phyloP scores from a whole-genome alignment of 2,888 invertebrate genomes.

The Bursaphelenchus okinawaensis region DNA sequence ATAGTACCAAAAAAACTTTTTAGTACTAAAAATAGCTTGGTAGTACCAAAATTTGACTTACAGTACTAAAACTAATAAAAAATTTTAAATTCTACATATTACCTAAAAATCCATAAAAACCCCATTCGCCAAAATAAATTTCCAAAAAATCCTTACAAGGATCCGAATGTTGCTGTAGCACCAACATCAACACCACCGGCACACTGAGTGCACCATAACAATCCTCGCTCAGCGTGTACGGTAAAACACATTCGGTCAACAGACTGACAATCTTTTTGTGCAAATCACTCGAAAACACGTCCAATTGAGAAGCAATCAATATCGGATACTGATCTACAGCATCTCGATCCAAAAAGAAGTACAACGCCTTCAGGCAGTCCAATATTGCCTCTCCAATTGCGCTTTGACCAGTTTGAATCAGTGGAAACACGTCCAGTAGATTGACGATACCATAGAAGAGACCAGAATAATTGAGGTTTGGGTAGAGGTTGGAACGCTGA shows the following conservation, averaged over 20 bases:
- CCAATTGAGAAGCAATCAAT: conserved; percentile 84
- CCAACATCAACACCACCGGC: conserved; percentile 82
- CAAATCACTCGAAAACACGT: conserved; percentile 79
- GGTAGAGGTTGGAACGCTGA: conserved; percentile 78
- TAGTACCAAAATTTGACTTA: too few relatives aligned
- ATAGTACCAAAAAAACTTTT: too few relatives aligned
- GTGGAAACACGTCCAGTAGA: conserved; percentile 85
- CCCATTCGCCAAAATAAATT: background rate
- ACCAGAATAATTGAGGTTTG: conserved; percentile 91
- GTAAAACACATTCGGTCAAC: conserved; percentile 87
- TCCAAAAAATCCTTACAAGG: conserved; percentile 66
- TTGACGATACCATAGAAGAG: conserved; percentile 83
- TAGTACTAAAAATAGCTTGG: too few relatives aligned
- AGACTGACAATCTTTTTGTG: conserved; percentile 89
- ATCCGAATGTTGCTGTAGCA: conserved; percentile 89
- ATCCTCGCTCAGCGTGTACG: conserved; percentile 73
- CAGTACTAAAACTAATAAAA: too few relatives aligned
- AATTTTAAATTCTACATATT: background rate
- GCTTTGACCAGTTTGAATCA: conserved; percentile 73
- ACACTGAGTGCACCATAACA: conserved; percentile 39
- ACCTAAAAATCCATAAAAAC: background rate
- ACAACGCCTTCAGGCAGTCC: conserved; percentile 84
- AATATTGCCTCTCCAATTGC: conserved; percentile 87
- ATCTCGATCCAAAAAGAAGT: conserved; percentile 93
- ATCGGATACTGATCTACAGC: conserved; percentile 90